These are phyloP conservation scores for Oithona nana DNA, from an alignment of 2,888 invertebrate genomes.

Conservation along the genomic window DNA sequence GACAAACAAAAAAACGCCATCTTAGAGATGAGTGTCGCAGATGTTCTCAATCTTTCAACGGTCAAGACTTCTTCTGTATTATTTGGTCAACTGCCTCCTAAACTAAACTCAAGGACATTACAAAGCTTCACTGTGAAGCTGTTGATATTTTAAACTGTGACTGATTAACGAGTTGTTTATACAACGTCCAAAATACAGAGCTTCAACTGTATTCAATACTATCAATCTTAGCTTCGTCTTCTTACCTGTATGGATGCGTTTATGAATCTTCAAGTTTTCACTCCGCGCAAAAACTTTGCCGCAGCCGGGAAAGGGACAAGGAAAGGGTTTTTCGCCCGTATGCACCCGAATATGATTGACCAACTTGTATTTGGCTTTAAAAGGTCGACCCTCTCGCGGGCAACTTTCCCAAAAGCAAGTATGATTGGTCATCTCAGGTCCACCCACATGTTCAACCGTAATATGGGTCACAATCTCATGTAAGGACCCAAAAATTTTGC, in stretches of 20 bases:
- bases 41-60: background rate
- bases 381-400: constrained; percentile 74
- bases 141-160: background rate
- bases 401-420: constrained; percentile 96
- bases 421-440: constrained; percentile 89
- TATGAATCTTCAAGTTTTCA: constrained; percentile 97
- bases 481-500: constrained; percentile 78
- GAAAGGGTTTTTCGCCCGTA: constrained; percentile 96
- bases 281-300: constrained; percentile 95
- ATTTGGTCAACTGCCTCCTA: background rate
- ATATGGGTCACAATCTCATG: constrained; percentile 92
- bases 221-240: too few relatives aligned
- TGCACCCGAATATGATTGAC: constrained; percentile 98
- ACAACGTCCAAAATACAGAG: too few relatives aligned
- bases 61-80: background rate
- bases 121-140: too few relatives aligned
- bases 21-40: too few relatives aligned
- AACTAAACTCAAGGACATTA: background rate
- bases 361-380: constrained; percentile 98
- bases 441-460: constrained; percentile 92
- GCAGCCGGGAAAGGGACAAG: constrained; percentile 94
- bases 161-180: background rate
- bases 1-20: too few relatives aligned
- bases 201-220: too few relatives aligned
- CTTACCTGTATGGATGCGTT: constrained; percentile 95